Evolutionary conservation across 35 echinoderm and acorn worm species (phyloP), one percentile per base, ranked within the genome.

Genomic region (Hemicentrotus pulcherrimus): DNA sequence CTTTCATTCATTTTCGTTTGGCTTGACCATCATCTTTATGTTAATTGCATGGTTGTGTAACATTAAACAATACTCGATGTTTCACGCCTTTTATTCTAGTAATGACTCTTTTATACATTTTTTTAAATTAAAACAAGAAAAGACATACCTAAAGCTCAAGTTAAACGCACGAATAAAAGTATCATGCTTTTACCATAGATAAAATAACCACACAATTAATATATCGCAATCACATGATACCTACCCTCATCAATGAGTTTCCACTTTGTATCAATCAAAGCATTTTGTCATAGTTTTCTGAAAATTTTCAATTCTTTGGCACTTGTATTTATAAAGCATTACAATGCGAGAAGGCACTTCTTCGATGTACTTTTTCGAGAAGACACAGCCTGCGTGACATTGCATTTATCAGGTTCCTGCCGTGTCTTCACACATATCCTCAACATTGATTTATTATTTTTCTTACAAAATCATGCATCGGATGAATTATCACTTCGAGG

Each of bases 401-500:
- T 78, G 65, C 65, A 78, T 78, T 4, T 78, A 28, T 78, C 65
- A n/a, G 24, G 4, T 28, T 28, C 18, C 65, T 6, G 15, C 50
- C 19, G 19, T 78, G 65, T 78, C 28, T 78, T 78, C 65, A 78
- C 61, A 78, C 7, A 28, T 78, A 78, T 78, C 22, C 65, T 78
- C 65, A 22, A n/a, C 65, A 78, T 78, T 78, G 65, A 0, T 78
- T 78, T 28, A 78, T 7, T 6, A 0, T 28, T 78, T 78, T 28
- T 28, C 65, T 28, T n/a, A 7, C 28, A n/a, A 78, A 24, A 24
- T 90, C 46, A 90, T 33, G 88, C 88, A 32, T 90, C 88, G 12
- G 88, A 90, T 18, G 88, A 90, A 47, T 90, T 19, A 4, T 90
- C 88, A 32, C 88, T 90, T 47, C 88, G 32, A 16, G 91, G 91